These are phyloP conservation scores for Bos javanicus DNA, from an alignment of 2,113 vertebrate genomes.

Conservation along the genomic window DNA sequence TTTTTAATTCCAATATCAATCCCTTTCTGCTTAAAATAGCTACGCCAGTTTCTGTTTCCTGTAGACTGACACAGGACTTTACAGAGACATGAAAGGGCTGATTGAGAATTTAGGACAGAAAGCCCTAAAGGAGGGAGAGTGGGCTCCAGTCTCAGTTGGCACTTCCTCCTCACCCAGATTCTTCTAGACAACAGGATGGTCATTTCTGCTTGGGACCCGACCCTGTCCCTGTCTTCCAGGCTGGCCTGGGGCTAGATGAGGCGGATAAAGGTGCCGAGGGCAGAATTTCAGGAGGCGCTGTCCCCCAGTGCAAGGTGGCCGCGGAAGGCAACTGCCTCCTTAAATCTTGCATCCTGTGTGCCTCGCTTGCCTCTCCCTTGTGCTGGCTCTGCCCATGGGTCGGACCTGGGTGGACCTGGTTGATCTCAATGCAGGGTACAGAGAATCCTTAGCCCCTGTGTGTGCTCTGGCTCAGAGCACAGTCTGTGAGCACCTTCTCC, in stretches of 20 bases:
- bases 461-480: neutral
- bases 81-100: neutral
- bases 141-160: neutral
- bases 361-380: neutral
- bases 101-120: neutral
- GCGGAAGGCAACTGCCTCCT: accelerated
- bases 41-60: neutral
- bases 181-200: neutral
- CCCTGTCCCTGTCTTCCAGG: neutral
- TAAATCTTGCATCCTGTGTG: neutral
- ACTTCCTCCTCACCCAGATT: neutral
- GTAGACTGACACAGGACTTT: neutral
- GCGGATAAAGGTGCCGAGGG: neutral
- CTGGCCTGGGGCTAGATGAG: neutral
- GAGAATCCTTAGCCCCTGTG: neutral
- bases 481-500: neutral
- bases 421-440: neutral
- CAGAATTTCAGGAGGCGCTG: neutral
- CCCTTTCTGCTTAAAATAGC: neutral
- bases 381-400: neutral
- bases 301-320: neutral
- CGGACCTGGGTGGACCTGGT: neutral
- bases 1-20: neutral
- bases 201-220: neutral
- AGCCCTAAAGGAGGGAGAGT: neutral